These are phyloP conservation scores for Saturnia pavonia DNA, from an alignment of 2,888 invertebrate genomes.

Conservation along the genomic window DNA sequence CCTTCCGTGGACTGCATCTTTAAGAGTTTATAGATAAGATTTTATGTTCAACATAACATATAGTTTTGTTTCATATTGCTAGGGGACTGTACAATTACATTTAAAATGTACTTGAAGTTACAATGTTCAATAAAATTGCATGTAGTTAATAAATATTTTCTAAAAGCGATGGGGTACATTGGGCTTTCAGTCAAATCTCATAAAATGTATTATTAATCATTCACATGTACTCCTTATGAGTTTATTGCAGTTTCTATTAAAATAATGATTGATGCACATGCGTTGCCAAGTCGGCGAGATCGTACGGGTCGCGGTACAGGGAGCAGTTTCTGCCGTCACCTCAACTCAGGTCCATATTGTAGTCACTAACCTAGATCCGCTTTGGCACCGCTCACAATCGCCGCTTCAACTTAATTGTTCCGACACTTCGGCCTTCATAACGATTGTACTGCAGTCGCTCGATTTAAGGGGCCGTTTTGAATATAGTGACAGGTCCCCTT, in stretches of 20 bases:
- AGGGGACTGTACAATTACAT: constrained; percentile 14
- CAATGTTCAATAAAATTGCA: constrained; percentile 12
- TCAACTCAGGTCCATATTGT: constrained; percentile 67
- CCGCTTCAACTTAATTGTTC: constrained; percentile 82
- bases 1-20: constrained; percentile 70
- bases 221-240: background rate
- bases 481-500: constrained; percentile 54
- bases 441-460: constrained; percentile 78
- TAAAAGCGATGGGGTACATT: background rate
- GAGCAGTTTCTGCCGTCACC: constrained; percentile 60
- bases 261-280: constrained; percentile 23
- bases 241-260: background rate
- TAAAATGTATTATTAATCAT: background rate
- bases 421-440: constrained; percentile 79
- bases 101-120: background rate
- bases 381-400: constrained; percentile 80
- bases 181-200: background rate
- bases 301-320: constrained; percentile 55
- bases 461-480: constrained; percentile 71
- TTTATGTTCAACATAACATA: constrained; percentile 62
- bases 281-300: constrained; percentile 61
- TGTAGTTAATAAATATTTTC: constrained; percentile 11
- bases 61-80: constrained; percentile 2
- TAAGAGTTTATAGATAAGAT: constrained; percentile 62
- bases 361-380: constrained; percentile 78